A percentile compares a stretch with the other conserved stretches of the same genome.
These are phyloP conservation scores for Nothoprocta pentlandii DNA, from an alignment of 2,113 vertebrate species.

Conservation along the genomic window DNA sequence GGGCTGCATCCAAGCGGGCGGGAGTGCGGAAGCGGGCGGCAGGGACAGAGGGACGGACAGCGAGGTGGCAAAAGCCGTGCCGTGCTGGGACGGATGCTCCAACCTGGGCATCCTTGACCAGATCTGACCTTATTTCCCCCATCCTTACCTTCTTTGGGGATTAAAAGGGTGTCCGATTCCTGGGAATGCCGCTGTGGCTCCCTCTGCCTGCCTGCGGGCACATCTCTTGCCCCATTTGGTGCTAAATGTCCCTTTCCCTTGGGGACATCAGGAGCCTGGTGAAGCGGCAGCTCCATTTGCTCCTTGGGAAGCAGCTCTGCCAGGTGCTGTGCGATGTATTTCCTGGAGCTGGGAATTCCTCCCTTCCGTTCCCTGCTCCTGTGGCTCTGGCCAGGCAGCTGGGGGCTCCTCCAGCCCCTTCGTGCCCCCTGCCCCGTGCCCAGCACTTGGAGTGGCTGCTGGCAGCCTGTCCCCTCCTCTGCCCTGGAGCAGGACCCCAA, in stretches of 20 bases:
- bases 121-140: not conserved
- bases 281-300: not conserved
- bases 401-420: no score
- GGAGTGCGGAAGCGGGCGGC: not conserved
- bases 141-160: not conserved
- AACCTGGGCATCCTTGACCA: not conserved
- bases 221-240: not conserved
- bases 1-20: rapidly evolving
- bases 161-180: not conserved
- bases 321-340: rapidly evolving
- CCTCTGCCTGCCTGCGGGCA: rapidly evolving
- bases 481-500: no score
- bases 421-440: no score
- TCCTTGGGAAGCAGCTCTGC: not conserved
- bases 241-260: not conserved
- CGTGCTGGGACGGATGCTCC: rapidly evolving
- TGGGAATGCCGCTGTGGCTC: rapidly evolving
- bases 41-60: not conserved
- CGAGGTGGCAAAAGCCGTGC: not conserved
- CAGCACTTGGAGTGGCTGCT: no score
- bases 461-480: no score
- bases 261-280: not conserved
- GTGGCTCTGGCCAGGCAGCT: no score
- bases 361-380: no score
- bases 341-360: no score